Base-by-base conservation (phyloP, 2,797 vertebrate genomes). In the Tapirus indicus region DNA sequence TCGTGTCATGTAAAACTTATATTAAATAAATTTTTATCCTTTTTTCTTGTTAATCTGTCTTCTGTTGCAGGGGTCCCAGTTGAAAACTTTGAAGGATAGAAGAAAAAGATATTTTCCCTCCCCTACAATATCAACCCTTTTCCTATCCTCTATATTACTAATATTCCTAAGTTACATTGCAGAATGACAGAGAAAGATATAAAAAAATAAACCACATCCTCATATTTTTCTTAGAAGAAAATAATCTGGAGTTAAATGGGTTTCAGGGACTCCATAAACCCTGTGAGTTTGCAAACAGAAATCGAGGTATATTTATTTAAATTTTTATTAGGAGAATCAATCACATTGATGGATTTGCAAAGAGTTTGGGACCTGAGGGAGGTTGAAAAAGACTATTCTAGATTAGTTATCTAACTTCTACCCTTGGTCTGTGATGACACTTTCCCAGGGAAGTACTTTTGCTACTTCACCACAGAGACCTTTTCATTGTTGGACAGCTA, bases 191-290 rank as follows among this genome's bases (percentile, higher is more conserved):
- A 52, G 10, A 96, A 60, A 88, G 23, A 74, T 44, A 62, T n/a
- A 0, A 88, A 89, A 71, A 35, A 27, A 47, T 62, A 74, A 88
- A 58, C 0, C 5, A 80, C 9, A 74, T 71, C 49, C 21, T 91
- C 27, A 77, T 84, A 80, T 74, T 69, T 60, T 82, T 93, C 25
- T 74, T 83, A 54, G 23, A 88, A 95, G 21, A 56, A 88, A 87
- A 82, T 54, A 96, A 49, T 11, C 18, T 71, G 12, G 16, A 13
- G 8, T 89, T 21, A 89, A 90, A 75, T 49, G 17, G 9, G 10
- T 74, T 80, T 89, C 79, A 86, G 4, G n/a, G 9, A 38, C 38
- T 84, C 9, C 27, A 64, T 58, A 60, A 78, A 90, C 44, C 21
- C 27, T 87, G 32, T 49, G 9, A 79, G 52, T 21, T 85, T 82